Percentiles rank a stretch among this genome's conserved stretches.
Conservation (phyloP, 2,888 invertebrate species). For the Mystacides longicornis region DNA sequence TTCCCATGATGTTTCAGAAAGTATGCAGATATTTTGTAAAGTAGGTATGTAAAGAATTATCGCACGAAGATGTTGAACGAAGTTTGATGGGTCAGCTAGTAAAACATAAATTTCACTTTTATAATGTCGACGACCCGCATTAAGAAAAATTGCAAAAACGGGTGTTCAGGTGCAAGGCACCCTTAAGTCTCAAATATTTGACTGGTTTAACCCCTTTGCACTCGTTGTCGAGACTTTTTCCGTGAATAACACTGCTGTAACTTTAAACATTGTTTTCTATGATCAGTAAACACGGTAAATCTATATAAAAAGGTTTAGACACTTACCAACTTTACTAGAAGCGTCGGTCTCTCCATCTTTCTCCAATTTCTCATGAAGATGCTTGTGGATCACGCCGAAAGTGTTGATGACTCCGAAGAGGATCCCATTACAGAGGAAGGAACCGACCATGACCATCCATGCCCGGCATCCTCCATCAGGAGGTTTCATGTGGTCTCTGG, state of each 20-base stretch:
- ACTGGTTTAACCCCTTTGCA: too few relatives aligned
- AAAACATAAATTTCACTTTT: too few relatives aligned
- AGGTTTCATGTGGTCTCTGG: constrained; percentile 36
- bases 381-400: constrained; percentile 71
- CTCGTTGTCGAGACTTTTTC: too few relatives aligned
- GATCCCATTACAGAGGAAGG: constrained; percentile 84
- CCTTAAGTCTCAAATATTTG: too few relatives aligned
- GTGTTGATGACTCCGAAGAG: constrained; percentile 88
- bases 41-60: too few relatives aligned
- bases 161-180: too few relatives aligned
- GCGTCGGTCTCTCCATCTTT: constrained; percentile 61
- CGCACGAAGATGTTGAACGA: too few relatives aligned
- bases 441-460: constrained; percentile 74
- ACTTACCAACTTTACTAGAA: constrained; percentile 77
- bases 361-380: constrained; percentile 56
- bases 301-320: neutral
- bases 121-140: too few relatives aligned
- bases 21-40: too few relatives aligned
- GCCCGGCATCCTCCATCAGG: constrained; percentile 76
- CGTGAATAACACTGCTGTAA: neutral
- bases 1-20: too few relatives aligned
- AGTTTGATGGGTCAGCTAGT: too few relatives aligned
- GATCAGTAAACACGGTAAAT: neutral
- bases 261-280: neutral
- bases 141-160: too few relatives aligned